Percentiles rank a stretch among this genome's conserved stretches.
Evolutionary conservation across 2,797 vertebrate genomes (phyloP).

Genomic region (Basileuterus tristriatus): DNA sequence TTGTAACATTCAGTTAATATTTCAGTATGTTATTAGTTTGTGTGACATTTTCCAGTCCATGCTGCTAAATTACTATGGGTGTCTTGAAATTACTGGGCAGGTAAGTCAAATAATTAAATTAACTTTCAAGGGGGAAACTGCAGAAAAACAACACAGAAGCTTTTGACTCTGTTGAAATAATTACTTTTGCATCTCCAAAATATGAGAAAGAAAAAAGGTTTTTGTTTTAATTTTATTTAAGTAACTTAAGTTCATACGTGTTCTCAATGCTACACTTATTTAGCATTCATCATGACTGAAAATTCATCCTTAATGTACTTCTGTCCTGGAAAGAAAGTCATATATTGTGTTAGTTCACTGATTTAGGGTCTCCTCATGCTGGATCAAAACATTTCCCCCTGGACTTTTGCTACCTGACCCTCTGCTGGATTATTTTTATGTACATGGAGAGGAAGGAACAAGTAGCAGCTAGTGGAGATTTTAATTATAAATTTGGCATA

Average conservation of each 20-base stretch:
- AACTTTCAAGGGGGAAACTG: neutral
- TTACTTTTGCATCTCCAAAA: neutral
- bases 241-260: neutral
- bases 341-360: neutral
- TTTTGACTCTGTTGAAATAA: neutral
- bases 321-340: neutral
- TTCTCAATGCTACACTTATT: neutral
- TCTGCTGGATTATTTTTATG: neutral
- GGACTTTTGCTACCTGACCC: neutral
- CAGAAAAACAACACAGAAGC: neutral
- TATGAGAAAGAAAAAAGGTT: neutral
- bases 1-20: conserved; percentile 30
- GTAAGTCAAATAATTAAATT: conserved; percentile 3
- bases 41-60: conserved; percentile 36
- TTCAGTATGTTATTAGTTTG: conserved; percentile 25
- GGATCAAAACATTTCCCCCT: neutral
- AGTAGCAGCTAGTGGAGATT: neutral
- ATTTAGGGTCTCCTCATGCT: neutral
- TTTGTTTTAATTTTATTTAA: neutral
- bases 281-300: neutral
- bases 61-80: neutral
- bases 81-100: conserved; percentile 4
- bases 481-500: neutral
- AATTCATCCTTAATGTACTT: neutral
- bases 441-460: neutral